These are phyloP conservation scores for Cottoperca gobio DNA, from an alignment of 2,797 vertebrate genomes.

Conservation along the genomic window DNA sequence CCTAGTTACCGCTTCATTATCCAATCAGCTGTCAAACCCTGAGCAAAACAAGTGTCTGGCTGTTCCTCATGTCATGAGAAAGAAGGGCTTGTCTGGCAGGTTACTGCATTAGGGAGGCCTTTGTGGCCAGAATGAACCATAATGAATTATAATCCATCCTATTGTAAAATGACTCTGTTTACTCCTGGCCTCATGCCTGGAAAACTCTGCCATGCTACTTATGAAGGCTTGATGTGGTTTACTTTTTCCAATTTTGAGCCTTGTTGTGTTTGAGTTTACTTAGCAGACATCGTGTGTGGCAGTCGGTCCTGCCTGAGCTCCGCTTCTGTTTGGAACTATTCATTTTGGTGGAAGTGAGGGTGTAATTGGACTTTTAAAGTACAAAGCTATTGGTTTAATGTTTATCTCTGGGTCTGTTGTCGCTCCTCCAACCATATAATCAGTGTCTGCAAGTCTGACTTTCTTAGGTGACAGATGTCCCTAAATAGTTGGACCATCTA, in stretches of 20 bases:
- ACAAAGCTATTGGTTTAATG: constrained; percentile 70
- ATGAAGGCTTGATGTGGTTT: constrained; percentile 79
- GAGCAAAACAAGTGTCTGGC: constrained; percentile 31
- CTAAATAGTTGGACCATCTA: constrained; percentile 50
- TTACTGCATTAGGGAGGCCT: constrained; percentile 26
- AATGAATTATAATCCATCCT: constrained; percentile 55
- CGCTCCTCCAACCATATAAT: constrained; percentile 62
- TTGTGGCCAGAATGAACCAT: constrained; percentile 53
- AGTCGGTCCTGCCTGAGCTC: constrained; percentile 52
- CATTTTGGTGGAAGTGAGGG: constrained; percentile 74
- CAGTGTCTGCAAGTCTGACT: constrained; percentile 65
- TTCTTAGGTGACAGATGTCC: constrained; percentile 52
- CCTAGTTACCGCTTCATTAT: constrained; percentile 4
- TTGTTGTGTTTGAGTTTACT: constrained; percentile 79
- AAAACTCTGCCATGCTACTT: constrained; percentile 68
- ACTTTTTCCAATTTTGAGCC: constrained; percentile 66
- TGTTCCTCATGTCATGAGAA: constrained; percentile 33
- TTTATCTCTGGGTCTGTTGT: constrained; percentile 73
- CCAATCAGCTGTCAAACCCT: constrained; percentile 33
- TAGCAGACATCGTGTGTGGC: constrained; percentile 79
- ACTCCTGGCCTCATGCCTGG: constrained; percentile 69
- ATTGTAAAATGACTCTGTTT: constrained; percentile 63
- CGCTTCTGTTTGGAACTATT: constrained; percentile 69
- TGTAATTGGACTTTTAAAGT: constrained; percentile 79
- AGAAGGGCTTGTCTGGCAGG: constrained; percentile 42